Evolutionary conservation across 2,888 invertebrate species (phyloP), one percentile per base, ranked within the genome.

Genomic region (Parochlus steinenii): DNA sequence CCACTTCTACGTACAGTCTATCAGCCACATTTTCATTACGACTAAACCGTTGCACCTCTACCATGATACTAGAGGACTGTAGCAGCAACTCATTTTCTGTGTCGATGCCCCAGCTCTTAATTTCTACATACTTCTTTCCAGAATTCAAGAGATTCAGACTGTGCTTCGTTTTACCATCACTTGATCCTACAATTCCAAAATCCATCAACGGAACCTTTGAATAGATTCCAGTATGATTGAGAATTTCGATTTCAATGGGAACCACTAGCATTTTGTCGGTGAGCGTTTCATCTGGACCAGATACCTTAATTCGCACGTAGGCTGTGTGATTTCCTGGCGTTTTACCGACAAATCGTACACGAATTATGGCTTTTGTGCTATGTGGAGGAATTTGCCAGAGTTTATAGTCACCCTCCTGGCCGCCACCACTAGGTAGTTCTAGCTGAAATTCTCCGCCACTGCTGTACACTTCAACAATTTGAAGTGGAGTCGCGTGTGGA

Each of bases 331-430:
- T 86, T 50, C 75, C 78, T 51, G 77, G 77, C 44, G 67, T 64
- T 45, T 71, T 67, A 27, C 78, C 83, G 49, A 79, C 66, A 57
- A 86, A 83, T 48, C 73, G 73, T 43, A 92, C 77, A 45, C 79
- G 71, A 62, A 92, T 89, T 40, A 97, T 74, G 42, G 86, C 74
- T 56, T 85, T 86, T 28, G 81, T 72, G 53, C 80, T 71, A 58
- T 78, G 83, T 38, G 95, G 87, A 47, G 85, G 82, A 52, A 97
- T 80, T 55, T 81, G 74, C 93, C 93, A 92, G 47, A 86, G 61
- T 48, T 74, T 73, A 50, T 77, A 77, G 33, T 82, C 74, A 36
- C 82, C 87, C 52, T 81, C 78, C 39, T 68, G 64, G 41, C 76
- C 76, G 33, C 80, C 81, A 39, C 62, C 66, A 11, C 28, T 19